These are phyloP conservation scores for Leptobrachium ailaonicum DNA, from an alignment of 2,113 vertebrate genomes.

Conservation along the genomic window DNA sequence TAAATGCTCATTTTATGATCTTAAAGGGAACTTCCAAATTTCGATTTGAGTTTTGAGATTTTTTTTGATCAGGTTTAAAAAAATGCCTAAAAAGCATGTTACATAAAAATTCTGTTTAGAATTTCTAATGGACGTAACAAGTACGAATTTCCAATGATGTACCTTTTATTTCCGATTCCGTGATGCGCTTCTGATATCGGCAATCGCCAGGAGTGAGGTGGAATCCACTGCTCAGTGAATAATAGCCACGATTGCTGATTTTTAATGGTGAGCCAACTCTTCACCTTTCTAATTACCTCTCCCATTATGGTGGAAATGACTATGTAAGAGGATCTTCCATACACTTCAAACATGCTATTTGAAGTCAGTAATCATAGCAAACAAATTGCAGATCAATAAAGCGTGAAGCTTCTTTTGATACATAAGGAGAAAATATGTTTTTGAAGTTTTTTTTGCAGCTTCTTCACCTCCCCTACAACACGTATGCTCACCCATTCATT, in stretches of 20 bases:
- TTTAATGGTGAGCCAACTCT: background rate
- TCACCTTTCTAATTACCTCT: constrained; percentile 30
- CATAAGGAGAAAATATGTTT: constrained; percentile 34
- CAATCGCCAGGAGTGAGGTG: background rate
- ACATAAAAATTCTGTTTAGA: no score
- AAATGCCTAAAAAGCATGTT: no score
- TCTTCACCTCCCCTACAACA: background rate
- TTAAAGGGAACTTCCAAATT: no score
- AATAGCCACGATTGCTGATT: background rate
- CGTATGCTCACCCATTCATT: constrained; percentile 6
- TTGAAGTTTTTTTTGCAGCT: constrained; percentile 20
- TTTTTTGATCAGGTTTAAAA: no score
- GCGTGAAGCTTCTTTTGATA: constrained; percentile 14
- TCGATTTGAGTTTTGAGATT: no score
- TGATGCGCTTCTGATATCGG: background rate
- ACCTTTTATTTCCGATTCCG: background rate
- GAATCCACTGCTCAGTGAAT: background rate
- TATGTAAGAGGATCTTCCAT: constrained; percentile 31
- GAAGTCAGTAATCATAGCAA: constrained; percentile 38
- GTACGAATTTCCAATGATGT: no score
- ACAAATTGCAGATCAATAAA: constrained; percentile 38
- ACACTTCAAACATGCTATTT: constrained; percentile 38
- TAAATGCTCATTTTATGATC: no score
- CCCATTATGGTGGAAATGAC: constrained; percentile 27
- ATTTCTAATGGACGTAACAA: no score